Base-by-base conservation (phyloP, 1,140 invertebrate genomes). In the Centruroides sculpturatus region DNA sequence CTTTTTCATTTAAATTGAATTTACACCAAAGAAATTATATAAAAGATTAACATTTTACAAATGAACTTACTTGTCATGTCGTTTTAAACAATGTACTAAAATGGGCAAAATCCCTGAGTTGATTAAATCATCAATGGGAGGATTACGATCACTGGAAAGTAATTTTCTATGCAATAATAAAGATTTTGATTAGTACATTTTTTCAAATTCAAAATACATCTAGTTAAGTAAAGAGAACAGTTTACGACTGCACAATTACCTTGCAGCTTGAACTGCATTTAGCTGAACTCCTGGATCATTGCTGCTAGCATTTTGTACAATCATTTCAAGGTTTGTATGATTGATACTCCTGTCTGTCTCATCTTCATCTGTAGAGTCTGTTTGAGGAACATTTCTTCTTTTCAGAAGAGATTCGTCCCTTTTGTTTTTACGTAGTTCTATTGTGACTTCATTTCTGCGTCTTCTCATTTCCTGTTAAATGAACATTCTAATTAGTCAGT, bases 81-180 rank as follows among this genome's bases (percentile, higher is more conserved):
- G 78, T 67, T 86, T 82, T 51, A 99, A 79, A 77, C 93, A 98
- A 64, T 82, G 78, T 49, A 98, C 92, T 67, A 99, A 81, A 69
- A 92, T 85, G 55, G 94, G 94, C 63, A 99, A 80, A 72, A 99
- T 93, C 55, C 90, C 91, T 75, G 88, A 88, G 35, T 83, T 76
- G 66, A 99, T 98, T 56, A 99, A 79, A 61, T 87, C 85, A 81
- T 99, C 91, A 70, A 99, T 99, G n/a, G 96, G 96, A 67, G 96
- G 96, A 80, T 98, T 98, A 67, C 90, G 84, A 76, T 99, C 94
- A 51, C 90, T 93, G 4, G 94, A 98, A 5, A 99, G 78, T 58
- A 99, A 78, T 77, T 97, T 98, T 62, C 96, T 65, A n/a, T 11
- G 55, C 50, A 23, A 50, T 23, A 56, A 63, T 53, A 12, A 5